Percentiles rank a stretch among this genome's conserved stretches.
These are phyloP conservation scores for Onychostruthus taczanowskii DNA, from an alignment of 2,113 vertebrate species.

Conservation along the genomic window DNA sequence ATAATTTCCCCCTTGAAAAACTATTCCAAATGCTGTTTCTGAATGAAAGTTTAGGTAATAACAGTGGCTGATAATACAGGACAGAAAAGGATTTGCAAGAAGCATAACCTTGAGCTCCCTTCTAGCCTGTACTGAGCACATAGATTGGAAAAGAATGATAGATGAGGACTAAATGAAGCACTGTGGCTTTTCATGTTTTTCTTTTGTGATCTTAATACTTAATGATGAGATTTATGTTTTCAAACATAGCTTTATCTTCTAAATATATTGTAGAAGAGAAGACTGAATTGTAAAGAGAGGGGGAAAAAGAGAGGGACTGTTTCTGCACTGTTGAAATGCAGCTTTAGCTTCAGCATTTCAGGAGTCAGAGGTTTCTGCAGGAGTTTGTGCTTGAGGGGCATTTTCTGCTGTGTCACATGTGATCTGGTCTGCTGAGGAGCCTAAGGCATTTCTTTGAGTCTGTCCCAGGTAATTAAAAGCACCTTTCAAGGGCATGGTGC, in stretches of 20 bases:
- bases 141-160: background rate
- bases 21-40: background rate
- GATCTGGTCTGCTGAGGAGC: background rate
- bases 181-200: background rate
- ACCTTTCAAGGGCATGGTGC: background rate
- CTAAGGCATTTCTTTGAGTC: background rate
- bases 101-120: background rate
- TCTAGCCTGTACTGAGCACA: background rate
- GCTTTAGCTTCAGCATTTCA: background rate
- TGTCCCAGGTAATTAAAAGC: background rate
- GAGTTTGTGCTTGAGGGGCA: background rate
- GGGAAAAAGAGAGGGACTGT: background rate
- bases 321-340: background rate
- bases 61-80: background rate
- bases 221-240: background rate
- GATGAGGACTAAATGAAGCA: background rate
- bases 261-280: background rate
- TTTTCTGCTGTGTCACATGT: background rate
- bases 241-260: background rate
- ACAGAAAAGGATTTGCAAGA: background rate
- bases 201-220: background rate
- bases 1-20: constrained; percentile 2
- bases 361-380: background rate
- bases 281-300: background rate
- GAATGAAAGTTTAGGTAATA: background rate